Base-by-base conservation (phyloP, 2,888 invertebrate genomes). In the Oscheius onirici region DNA sequence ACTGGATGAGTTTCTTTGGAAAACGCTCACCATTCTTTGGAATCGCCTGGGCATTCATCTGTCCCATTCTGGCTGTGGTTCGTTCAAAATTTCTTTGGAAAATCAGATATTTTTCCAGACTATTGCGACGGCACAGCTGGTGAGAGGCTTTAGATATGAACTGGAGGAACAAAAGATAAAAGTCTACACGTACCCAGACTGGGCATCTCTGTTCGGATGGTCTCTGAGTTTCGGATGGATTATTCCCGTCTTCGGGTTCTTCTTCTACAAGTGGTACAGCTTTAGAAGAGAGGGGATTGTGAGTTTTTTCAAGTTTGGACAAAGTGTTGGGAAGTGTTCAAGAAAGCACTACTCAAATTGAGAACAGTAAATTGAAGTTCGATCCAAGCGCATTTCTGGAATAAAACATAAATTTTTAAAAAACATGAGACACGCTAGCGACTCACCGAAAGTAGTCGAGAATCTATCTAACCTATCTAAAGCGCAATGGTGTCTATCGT, bases 191-290 rank as follows among this genome's bases (percentile, higher is more conserved):
- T 60, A 17, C 17, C 60, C 60, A n/a, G 15, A 41, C 40, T 60
- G 60, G 60, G 60, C 60, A 3, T 17, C 44, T 26, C 3, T 63
- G 11, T n/a, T 63, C 28, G 63, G 63, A 17, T 63, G 63, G 63
- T n/a, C 46, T 24, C 63, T 63, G 46, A 49, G 17, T n/a, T 13
- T 63, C n/a, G 17, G 26, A 6, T 46, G 46, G 3, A 8, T 44
- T 1, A 24, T 63, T n/a, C 46, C 63, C 11, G 26, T 63, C 22
- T 46, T 46, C 13, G 34, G n/a, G 20, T 46, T 49, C 49, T 63
- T 63, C 26, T 13, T 63, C 51, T 26, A 26, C 46, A 34, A 34
- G 8, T 34, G 34, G 34, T 34, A 34, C 34, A 34, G 34, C 34
- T 34, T 6, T 8, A 34, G 34, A 8, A 34, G 34, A 8, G 34